Conservation (phyloP, 2,888 invertebrate genomes). For the Busseola fusca region DNA sequence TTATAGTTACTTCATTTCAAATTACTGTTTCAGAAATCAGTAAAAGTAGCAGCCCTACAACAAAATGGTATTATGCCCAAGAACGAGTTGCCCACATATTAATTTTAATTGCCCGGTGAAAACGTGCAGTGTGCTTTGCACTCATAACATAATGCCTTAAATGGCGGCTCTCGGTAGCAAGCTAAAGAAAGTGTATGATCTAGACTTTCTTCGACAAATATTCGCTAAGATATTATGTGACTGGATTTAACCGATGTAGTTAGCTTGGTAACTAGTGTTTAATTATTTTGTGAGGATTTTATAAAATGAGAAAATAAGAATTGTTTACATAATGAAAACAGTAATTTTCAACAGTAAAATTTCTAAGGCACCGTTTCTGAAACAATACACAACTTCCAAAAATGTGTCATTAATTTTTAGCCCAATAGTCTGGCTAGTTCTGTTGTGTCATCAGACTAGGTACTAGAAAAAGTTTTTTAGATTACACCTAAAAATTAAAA, state of each 20-base stretch:
- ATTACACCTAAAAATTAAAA: background rate
- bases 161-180: slow-evolving; percentile 41
- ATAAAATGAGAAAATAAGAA: background rate
- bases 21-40: background rate
- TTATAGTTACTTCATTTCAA: background rate
- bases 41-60: slow-evolving; percentile 42
- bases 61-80: slow-evolving; percentile 51
- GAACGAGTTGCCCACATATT: slow-evolving; percentile 68
- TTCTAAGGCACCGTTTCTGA: too few relatives aligned
- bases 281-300: background rate
- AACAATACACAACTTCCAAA: too few relatives aligned
- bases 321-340: too few relatives aligned
- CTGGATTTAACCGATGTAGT: slow-evolving; percentile 3
- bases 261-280: background rate
- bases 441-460: too few relatives aligned
- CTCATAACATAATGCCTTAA: slow-evolving; percentile 60
- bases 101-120: slow-evolving; percentile 71
- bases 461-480: background rate
- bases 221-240: slow-evolving; percentile 36
- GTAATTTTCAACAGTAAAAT: background rate
- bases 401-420: background rate
- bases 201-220: slow-evolving; percentile 56
- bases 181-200: slow-evolving; percentile 42
- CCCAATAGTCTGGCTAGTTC: background rate
- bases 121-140: slow-evolving; percentile 59